Percentiles rank a stretch among this genome's conserved stretches.
phyloP scores from a whole-genome alignment of 2,797 vertebrate genomes.

The Hydrocynus forskahlii region DNA sequence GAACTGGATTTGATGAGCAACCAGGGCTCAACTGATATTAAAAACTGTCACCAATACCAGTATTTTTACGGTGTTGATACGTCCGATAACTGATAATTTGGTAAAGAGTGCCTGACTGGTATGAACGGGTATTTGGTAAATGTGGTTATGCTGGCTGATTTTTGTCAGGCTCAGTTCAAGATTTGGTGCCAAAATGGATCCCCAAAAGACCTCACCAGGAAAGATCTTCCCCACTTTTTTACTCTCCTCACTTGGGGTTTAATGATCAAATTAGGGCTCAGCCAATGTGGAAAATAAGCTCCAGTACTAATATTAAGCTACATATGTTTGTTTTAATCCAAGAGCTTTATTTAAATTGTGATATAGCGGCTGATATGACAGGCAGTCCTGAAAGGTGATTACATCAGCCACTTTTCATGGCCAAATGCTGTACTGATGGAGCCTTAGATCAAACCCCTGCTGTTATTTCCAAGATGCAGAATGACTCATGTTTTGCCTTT shows the following conservation, averaged over 20 bases:
- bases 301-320: not conserved
- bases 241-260: not conserved
- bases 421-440: not conserved
- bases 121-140: not conserved
- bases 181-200: not conserved
- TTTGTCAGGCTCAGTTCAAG: not conserved
- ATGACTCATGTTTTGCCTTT: not conserved
- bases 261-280: not conserved
- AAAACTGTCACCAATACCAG: not conserved
- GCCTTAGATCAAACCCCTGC: not conserved
- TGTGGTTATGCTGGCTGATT: not conserved
- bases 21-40: not conserved
- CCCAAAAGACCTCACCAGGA: not conserved
- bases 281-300: not conserved
- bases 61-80: not conserved
- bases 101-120: not conserved
- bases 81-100: not conserved
- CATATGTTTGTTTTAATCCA: not conserved
- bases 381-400: too few species aligned
- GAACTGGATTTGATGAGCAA: not conserved
- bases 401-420: not conserved
- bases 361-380: too few species aligned
- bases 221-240: too few species aligned
- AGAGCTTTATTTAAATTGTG: too few species aligned
- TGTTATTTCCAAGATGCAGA: not conserved